Percentiles rank a stretch among this genome's conserved stretches.
Evolutionary conservation across 2,888 invertebrate species (phyloP).

Genomic region (Apoda limacodes): DNA sequence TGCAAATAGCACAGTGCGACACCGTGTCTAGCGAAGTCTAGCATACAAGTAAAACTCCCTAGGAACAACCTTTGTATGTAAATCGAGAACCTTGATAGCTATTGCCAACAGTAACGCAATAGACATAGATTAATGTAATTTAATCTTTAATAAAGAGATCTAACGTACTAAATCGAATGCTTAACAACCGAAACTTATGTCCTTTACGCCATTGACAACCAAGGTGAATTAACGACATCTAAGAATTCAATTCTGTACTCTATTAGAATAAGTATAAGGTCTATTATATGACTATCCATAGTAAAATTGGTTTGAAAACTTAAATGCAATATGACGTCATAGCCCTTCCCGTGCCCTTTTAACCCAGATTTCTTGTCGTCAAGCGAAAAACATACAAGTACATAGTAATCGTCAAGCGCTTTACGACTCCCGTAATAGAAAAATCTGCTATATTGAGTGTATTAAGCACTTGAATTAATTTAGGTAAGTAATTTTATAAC

Average conservation of each 20-base stretch:
- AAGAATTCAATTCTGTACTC: background rate
- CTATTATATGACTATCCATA: too few relatives aligned
- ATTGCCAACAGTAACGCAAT: background rate
- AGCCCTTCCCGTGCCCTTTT: conserved; percentile 42
- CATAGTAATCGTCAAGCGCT: too few relatives aligned
- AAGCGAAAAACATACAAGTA: conserved; percentile 49
- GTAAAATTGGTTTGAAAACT: background rate
- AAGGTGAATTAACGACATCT: background rate
- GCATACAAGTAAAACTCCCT: background rate
- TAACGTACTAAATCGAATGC: background rate
- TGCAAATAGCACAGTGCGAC: too few relatives aligned
- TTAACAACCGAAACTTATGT: background rate
- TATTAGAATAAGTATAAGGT: too few relatives aligned
- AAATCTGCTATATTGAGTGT: too few relatives aligned
- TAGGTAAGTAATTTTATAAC: too few relatives aligned
- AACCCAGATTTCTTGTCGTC: conserved; percentile 46
- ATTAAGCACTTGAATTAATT: too few relatives aligned
- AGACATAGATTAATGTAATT: background rate
- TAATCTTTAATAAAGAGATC: background rate
- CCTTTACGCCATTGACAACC: background rate
- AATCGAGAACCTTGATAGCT: background rate
- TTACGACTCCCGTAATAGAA: too few relatives aligned
- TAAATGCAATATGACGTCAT: conserved; percentile 49
- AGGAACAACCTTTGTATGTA: background rate
- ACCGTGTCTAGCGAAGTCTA: too few relatives aligned